Percentiles rank a stretch among this genome's conserved stretches.
Evolutionary conservation across 2,797 vertebrate genomes (phyloP).

Genomic region (Karalla daura): DNA sequence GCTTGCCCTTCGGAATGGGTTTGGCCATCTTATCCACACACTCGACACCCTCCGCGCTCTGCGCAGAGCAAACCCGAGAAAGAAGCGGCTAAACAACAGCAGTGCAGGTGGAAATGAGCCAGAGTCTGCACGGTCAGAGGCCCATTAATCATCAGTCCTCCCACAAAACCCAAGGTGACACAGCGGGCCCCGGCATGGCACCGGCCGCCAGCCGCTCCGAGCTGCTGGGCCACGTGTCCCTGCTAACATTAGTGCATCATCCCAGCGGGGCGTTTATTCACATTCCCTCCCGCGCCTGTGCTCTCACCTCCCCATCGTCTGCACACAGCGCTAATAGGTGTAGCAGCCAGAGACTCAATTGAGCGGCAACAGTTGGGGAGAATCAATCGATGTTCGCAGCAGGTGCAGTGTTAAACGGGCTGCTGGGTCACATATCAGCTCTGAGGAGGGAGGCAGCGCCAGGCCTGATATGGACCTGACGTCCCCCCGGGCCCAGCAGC

Average conservation of each 20-base stretch:
- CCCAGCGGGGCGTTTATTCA: slow-evolving; percentile 65
- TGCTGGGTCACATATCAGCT: slow-evolving; percentile 47
- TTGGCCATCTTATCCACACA: slow-evolving; percentile 63
- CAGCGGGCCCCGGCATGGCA: slow-evolving; percentile 36
- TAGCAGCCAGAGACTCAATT: slow-evolving; percentile 50
- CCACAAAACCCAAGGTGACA: slow-evolving; percentile 80
- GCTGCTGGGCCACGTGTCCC: slow-evolving; percentile 49
- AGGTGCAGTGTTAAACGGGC: slow-evolving; percentile 71
- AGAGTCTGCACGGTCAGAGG: slow-evolving; percentile 63
- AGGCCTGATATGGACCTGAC: slow-evolving; percentile 42
- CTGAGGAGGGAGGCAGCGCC: slow-evolving; percentile 42
- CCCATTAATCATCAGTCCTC: slow-evolving; percentile 80
- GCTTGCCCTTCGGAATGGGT: slow-evolving; percentile 65
- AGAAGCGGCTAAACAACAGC: slow-evolving; percentile 47
- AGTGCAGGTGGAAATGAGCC: slow-evolving; percentile 68
- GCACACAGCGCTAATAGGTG: slow-evolving; percentile 50
- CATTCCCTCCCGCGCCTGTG: slow-evolving; percentile 38
- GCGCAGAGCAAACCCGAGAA: slow-evolving; percentile 37
- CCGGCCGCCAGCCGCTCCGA: slow-evolving; percentile 41
- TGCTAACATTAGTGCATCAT: slow-evolving; percentile 61
- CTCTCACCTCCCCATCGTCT: slow-evolving; percentile 39
- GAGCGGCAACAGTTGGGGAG: slow-evolving; percentile 56
- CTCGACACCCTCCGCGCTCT: slow-evolving; percentile 43
- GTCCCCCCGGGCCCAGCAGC: slow-evolving; percentile 33
- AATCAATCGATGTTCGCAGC: slow-evolving; percentile 70